Evolutionary conservation across 2,797 vertebrate species (phyloP).

Genomic region (Coregonus suidteri): DNA sequence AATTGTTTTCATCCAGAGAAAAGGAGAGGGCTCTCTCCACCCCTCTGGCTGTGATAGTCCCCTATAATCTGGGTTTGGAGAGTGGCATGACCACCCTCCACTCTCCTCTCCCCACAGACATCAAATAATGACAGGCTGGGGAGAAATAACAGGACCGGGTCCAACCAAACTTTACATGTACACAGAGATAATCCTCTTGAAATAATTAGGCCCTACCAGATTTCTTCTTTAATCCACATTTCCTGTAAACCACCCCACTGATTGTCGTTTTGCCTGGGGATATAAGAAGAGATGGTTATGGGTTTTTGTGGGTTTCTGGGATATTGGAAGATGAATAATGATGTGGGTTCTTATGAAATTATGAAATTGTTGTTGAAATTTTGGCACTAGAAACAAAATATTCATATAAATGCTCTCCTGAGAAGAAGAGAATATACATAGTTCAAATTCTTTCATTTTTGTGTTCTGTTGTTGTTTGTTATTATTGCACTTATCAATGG

Average conservation of each 20-base stretch:
- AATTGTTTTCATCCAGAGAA: slow-evolving; percentile 48
- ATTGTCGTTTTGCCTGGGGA: no score
- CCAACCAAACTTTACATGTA: slow-evolving; percentile 3
- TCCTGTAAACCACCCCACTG: no score
- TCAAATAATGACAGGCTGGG: slow-evolving; percentile 39
- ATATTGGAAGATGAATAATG: no score
- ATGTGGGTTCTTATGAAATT: no score
- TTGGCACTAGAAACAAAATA: no score
- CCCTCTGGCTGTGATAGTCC: background rate
- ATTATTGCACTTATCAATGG: background rate
- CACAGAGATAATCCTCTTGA: slow-evolving; percentile 13
- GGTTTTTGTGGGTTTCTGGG: no score
- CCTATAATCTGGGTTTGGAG: slow-evolving; percentile 58
- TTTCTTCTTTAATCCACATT: background rate
- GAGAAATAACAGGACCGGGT: slow-evolving; percentile 25
- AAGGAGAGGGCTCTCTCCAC: background rate
- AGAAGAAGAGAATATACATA: no score
- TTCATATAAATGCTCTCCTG: no score
- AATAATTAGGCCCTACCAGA: slow-evolving; percentile 28
- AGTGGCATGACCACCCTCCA: slow-evolving; percentile 33
- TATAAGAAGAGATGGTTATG: no score
- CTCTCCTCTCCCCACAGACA: slow-evolving; percentile 38
- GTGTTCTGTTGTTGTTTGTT: no score
- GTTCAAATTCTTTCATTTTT: no score
- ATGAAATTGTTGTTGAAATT: no score